phyloP scores from a whole-genome alignment of 2,113 vertebrate species.

The Suncus etruscus region DNA sequence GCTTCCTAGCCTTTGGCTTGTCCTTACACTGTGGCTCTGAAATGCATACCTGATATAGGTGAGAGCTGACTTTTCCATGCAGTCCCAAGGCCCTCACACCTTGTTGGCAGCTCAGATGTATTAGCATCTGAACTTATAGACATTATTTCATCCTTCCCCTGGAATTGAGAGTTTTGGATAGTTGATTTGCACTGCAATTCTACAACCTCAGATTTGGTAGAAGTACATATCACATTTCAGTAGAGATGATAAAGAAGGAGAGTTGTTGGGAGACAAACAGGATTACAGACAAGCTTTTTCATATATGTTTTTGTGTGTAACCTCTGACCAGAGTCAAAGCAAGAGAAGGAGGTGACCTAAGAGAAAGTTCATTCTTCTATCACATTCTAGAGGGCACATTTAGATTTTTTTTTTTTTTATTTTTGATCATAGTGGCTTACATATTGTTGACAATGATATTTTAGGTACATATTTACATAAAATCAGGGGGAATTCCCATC shows the following conservation, averaged over 20 bases:
- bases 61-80: background rate
- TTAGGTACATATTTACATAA: too few relatives aligned
- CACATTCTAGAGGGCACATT: background rate
- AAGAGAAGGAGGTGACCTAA: background rate
- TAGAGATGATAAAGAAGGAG: background rate
- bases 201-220: background rate
- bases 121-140: background rate
- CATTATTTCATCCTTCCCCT: background rate
- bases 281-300: background rate
- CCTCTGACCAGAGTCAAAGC: background rate
- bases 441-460: too few relatives aligned
- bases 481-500: too few relatives aligned
- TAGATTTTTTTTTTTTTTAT: background rate
- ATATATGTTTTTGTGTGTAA: background rate
- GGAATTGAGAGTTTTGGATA: background rate
- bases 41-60: rapidly evolving
- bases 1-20: background rate
- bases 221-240: background rate
- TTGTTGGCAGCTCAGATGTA: background rate
- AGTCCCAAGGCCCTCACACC: background rate
- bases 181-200: background rate
- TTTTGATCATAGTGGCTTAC: too few relatives aligned
- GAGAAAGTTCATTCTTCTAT: background rate
- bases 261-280: background rate
- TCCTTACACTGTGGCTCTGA: background rate